A percentile compares a stretch with the other conserved stretches of the same genome.
These are phyloP conservation scores for Himalopsyche tibetana DNA, from an alignment of 2,888 invertebrate genomes.

Conservation along the genomic window DNA sequence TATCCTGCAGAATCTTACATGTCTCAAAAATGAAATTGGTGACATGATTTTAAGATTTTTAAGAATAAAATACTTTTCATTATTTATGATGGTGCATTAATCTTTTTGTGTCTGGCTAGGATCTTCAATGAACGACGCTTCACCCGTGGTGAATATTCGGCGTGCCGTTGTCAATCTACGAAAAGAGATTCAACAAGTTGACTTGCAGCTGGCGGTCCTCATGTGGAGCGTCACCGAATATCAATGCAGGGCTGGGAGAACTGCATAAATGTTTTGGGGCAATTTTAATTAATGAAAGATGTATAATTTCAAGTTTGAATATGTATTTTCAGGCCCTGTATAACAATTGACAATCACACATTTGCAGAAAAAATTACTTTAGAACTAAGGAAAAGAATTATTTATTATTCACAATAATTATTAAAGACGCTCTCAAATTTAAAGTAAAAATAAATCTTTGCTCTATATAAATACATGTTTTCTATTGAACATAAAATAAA, in stretches of 20 bases:
- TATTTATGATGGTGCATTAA: background rate
- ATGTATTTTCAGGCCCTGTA: constrained; percentile 47
- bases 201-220: constrained; percentile 94
- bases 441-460: background rate
- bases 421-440: constrained; percentile 14
- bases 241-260: constrained; percentile 55
- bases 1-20: background rate
- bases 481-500: constrained; percentile 1
- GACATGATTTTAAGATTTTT: background rate
- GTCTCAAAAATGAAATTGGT: background rate
- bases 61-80: too few species aligned
- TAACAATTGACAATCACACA: constrained; percentile 45
- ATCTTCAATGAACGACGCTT: constrained; percentile 76
- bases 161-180: constrained; percentile 92
- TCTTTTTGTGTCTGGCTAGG: constrained; percentile 65
- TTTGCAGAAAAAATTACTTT: constrained; percentile 43
- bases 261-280: background rate
- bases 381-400: constrained; percentile 35
- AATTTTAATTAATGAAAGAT: background rate
- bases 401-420: constrained; percentile 35
- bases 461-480: constrained; percentile 3
- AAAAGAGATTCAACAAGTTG: constrained; percentile 93
- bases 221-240: constrained; percentile 76
- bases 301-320: constrained; percentile 31
- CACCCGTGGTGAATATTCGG: constrained; percentile 95